phyloP scores from a whole-genome alignment of 1,140 invertebrate genomes.

The Pemphigus obesinymphae region DNA sequence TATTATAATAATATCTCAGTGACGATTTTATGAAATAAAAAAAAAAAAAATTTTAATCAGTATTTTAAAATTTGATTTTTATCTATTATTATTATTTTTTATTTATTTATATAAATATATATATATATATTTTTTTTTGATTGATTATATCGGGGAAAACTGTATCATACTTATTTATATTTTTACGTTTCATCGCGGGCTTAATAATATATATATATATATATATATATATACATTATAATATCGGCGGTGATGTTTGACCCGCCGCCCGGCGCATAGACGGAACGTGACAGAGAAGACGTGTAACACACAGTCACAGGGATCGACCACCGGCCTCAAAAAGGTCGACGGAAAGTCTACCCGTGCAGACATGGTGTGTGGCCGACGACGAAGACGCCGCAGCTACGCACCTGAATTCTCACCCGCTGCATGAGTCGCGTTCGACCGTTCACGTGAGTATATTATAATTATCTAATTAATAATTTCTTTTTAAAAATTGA shows the following conservation, averaged over 20 bases:
- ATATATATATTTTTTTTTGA: no score
- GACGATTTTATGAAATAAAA: no score
- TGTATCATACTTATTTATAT: no score
- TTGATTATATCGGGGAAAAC: no score
- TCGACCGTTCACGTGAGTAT: conserved; percentile 37
- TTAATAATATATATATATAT: background rate
- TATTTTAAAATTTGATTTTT: no score
- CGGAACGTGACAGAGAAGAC: background rate
- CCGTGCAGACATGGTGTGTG: conserved; percentile 41
- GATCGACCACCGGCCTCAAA: background rate
- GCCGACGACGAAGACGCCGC: conserved; percentile 36
- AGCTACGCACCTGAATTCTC: conserved; percentile 37
- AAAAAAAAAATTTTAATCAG: no score
- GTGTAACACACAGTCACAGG: no score
- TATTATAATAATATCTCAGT: no score
- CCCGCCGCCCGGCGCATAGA: background rate
- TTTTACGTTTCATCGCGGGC: background rate
- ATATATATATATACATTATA: background rate
- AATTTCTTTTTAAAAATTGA: no score
- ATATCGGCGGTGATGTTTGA: background rate
- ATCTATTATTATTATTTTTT: no score
- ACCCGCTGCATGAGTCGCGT: conserved; percentile 41
- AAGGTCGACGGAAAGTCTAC: conserved; percentile 18
- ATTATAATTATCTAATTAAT: background rate
- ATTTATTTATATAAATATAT: no score